These are phyloP conservation scores for Aleadryas rufinucha DNA, from an alignment of 2,113 vertebrate genomes.

Conservation along the genomic window DNA sequence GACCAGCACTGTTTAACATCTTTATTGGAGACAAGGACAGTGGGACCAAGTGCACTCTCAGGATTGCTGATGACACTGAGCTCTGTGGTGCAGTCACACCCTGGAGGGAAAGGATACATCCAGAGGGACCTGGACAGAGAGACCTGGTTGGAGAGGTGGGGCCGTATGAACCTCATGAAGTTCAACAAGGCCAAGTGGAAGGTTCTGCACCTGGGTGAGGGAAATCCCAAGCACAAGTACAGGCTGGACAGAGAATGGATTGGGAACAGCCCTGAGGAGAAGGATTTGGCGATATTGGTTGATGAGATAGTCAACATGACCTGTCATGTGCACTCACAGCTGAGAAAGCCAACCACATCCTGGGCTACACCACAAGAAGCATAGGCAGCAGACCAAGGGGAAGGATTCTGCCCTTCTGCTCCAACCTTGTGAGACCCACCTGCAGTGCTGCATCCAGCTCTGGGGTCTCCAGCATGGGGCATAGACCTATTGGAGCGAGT, in stretches of 20 bases:
- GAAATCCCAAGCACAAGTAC: neutral
- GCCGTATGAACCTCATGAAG: neutral
- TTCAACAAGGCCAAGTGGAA: neutral
- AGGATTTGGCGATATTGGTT: neutral
- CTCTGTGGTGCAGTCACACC: neutral
- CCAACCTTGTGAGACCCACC: neutral
- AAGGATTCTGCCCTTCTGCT: neutral
- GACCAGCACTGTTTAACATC: neutral
- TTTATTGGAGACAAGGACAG: neutral
- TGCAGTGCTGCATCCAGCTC: neutral
- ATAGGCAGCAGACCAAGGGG: neutral
- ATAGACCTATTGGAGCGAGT: fast-evolving
- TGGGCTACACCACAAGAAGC: neutral
- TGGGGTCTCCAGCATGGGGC: neutral
- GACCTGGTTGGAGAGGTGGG: neutral
- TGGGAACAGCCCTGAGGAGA: neutral
- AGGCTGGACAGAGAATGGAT: neutral
- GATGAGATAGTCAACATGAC: neutral
- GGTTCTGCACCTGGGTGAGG: no score
- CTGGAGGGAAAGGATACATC: neutral
- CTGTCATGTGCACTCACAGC: neutral
- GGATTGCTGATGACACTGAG: neutral
- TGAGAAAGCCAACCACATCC: neutral
- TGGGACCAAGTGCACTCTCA: neutral
- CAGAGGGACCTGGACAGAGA: neutral